These are phyloP conservation scores for Pelochelys cantorii DNA, from an alignment of 2,797 vertebrate species.

Conservation along the genomic window DNA sequence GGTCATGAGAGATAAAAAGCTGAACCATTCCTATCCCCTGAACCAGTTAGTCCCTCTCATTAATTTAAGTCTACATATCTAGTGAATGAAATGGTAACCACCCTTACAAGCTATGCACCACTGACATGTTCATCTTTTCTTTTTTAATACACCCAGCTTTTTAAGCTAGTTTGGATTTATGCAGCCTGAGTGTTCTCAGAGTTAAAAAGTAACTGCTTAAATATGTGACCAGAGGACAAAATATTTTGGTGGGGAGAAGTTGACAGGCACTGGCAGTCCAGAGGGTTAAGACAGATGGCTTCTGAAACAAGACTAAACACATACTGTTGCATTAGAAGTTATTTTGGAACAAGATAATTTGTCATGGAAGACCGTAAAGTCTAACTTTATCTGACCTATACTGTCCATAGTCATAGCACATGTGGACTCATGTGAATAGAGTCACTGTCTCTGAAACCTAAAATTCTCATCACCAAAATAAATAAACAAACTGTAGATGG, in stretches of 20 bases:
- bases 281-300: slow-evolving; percentile 31
- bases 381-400: slow-evolving; percentile 30
- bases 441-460: slow-evolving; percentile 25
- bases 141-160: slow-evolving; percentile 6
- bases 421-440: slow-evolving; percentile 23
- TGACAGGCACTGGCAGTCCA: slow-evolving; percentile 9
- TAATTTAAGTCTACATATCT: slow-evolving; percentile 6
- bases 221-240: slow-evolving; percentile 11
- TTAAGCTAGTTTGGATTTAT: slow-evolving; percentile 20
- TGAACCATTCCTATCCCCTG: neutral
- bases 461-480: slow-evolving; percentile 52
- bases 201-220: slow-evolving; percentile 29
- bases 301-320: slow-evolving; percentile 22
- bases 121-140: neutral
- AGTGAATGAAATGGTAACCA: neutral
- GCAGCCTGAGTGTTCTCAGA: neutral
- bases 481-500: slow-evolving; percentile 23
- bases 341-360: slow-evolving; percentile 29
- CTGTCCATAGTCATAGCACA: slow-evolving; percentile 22
- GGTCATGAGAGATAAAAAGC: neutral
- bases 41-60: neutral
- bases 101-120: neutral
- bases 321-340: neutral
- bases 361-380: slow-evolving; percentile 53
- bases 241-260: slow-evolving; percentile 17